These are phyloP conservation scores for Lycaena phlaeas DNA, from an alignment of 2,888 invertebrate species.

Conservation along the genomic window DNA sequence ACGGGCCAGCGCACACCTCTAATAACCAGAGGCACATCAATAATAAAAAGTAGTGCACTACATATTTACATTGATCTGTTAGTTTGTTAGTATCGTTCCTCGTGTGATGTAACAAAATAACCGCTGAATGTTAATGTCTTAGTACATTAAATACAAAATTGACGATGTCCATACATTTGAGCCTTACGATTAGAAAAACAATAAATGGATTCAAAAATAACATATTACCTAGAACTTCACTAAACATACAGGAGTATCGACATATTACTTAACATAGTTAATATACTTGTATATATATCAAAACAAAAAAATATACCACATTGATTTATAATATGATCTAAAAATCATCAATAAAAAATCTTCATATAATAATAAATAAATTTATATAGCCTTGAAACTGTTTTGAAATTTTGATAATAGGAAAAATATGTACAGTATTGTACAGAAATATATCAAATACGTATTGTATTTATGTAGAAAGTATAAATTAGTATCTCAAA, in stretches of 20 bases:
- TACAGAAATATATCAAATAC: background rate
- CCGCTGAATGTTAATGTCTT: background rate
- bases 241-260: constrained; percentile 1
- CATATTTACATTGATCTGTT: constrained; percentile 5
- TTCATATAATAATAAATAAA: no score
- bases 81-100: constrained; percentile 2
- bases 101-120: constrained; percentile 1
- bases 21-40: background rate
- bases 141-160: background rate
- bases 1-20: background rate
- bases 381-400: no score
- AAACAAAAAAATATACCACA: no score
- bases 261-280: background rate
- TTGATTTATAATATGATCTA: no score
- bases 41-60: constrained; percentile 2
- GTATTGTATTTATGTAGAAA: no score
- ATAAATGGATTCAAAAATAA: constrained; percentile 8
- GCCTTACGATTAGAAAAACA: constrained; percentile 2
- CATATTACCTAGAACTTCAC: constrained; percentile 6
- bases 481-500: no score
- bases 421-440: background rate
- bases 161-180: constrained; percentile 1
- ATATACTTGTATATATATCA: background rate
- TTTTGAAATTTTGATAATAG: background rate
- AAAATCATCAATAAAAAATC: no score